Base-by-base conservation (phyloP, 2,797 vertebrate species). In the Enteromius anoplus region DNA sequence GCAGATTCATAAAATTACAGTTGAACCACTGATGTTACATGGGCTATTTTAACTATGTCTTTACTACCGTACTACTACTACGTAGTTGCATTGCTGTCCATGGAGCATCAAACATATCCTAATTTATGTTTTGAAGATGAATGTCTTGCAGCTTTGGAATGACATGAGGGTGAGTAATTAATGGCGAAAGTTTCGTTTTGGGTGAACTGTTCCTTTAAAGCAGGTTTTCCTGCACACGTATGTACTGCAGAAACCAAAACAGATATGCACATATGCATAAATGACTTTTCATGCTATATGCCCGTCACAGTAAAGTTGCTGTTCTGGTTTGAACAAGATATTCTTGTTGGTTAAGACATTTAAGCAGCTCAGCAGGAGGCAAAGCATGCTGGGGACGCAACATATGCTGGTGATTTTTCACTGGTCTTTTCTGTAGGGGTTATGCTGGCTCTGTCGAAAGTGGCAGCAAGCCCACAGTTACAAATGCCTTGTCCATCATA, bases 401-500 rank as follows among this genome's bases (percentile, higher is more conserved):
- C 42, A 32, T 75, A 51, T 71, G 37, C 68, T 80, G 53, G 34
- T 64, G 60, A 78, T 65, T 78, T 78, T 78, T 77, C 75, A 47
- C 15, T 62, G 55, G 37, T 80, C 68, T 80, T 42, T 70, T 29
- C 26, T 32, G 37, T 40, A 62, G 53, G 68, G 40, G 53, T 51
- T 53, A 45, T 64, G 29, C 14, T 26, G 45, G 42, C 58, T 81
- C 26, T 64, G 42, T 64, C 21, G 2, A 64, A 73, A 73, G 58
- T 76, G 72, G 47, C 81, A 82, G 45, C 55, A 47, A 62, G 79
- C 70, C 55, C 55, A 51, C 55, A 65, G 45, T 49, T 66, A 75
- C 42, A 75, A 75, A 82, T 66, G 71, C 15, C 5, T 51, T 62
- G 71, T 82, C 71, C 70, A 82, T 82, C 72, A 82, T 76, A 69